phyloP scores from a whole-genome alignment of 1,140 invertebrate genomes.

The Diabrotica undecimpunctata region DNA sequence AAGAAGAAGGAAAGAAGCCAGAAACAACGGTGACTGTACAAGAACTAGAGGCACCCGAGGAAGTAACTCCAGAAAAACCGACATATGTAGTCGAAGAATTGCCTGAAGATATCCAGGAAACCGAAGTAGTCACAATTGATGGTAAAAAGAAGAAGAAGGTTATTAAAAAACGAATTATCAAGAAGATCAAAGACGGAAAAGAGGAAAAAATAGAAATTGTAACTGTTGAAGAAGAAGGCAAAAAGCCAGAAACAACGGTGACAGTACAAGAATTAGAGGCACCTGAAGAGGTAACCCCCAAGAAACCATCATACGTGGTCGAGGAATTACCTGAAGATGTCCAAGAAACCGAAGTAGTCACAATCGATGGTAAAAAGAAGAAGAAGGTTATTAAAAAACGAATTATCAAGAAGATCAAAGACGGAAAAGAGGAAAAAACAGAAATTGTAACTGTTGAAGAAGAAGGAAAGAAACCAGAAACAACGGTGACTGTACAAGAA shows the following conservation, averaged over 20 bases:
- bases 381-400: neutral
- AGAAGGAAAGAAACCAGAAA: neutral
- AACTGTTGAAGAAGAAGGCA: conserved; percentile 1
- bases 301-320: neutral
- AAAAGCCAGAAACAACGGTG: neutral
- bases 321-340: neutral
- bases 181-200: neutral
- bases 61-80: neutral
- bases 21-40: neutral
- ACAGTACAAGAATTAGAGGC: neutral
- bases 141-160: neutral
- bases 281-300: neutral
- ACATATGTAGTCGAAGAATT: neutral
- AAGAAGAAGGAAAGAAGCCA: neutral
- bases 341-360: neutral
- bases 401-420: neutral
- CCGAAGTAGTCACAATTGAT: neutral
- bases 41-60: neutral
- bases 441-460: neutral
- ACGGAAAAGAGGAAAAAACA: neutral
- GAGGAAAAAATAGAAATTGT: neutral
- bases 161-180: neutral
- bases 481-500: neutral
- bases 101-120: neutral
- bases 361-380: neutral